Evolutionary conservation across 2,888 invertebrate genomes (phyloP), one percentile per base, ranked within the genome.

Genomic region (Drosophila lacicola): DNA sequence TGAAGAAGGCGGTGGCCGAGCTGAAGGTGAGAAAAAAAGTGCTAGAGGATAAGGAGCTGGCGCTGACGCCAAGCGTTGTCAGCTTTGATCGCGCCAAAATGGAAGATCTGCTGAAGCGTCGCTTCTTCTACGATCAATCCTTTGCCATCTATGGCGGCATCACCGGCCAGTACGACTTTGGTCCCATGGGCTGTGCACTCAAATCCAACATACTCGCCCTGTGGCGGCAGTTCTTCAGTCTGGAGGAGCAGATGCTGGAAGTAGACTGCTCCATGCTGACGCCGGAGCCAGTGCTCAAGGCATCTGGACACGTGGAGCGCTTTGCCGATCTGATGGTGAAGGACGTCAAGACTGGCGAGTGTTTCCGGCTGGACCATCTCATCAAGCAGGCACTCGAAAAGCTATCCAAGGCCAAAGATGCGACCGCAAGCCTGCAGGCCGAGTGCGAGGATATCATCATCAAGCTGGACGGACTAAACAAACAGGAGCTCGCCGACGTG

Each of bases 271-370:
- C 99, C 1, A 97, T 99, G 91, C 93, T 99, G 54, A 99, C 99
- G 0, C 99, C 99, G 0, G 99, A 99, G 91, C 95, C 97, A 11
- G 99, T 99, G 2, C 93, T 99, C 10, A 98, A 98, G 95, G 98
- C 99, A 17, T 99, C 99, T 6, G 99, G 99, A 0, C 99, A 99
- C 93, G 99, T 99, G 0, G 99, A 99, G 89, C 94, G 99, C 64
- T 99, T 99, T 94, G 98, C 99, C 50, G 99, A 99, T 93, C 95
- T 98, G 66, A 99, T 99, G 99, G 99, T 99, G 0, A 99, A 99
- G 92, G 99, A 99, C 93, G 90, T 95, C 0, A 97, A 97, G 91
- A 97, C 95, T 77, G 99, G 99, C 6, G 99, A 99, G 91, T 99
- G 99, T 90, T 99, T 99, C 92, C 94, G 99, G 41, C 94, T 99